Conservation (phyloP, 1,140 invertebrate species). For the Globodera rostochiensis region DNA sequence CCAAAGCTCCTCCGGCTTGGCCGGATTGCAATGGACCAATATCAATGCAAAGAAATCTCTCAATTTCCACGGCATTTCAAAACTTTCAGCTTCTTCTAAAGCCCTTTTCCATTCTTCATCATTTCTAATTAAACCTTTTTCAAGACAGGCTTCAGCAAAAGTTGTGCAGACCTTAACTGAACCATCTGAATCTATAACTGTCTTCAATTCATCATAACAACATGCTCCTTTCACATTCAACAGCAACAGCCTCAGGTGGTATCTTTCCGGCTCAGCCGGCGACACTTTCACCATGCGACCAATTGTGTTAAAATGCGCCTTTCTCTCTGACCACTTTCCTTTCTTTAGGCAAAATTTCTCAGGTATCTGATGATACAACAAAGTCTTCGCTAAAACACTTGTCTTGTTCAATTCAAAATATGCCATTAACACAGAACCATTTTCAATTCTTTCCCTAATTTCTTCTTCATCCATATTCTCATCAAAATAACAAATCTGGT, state of each 20-base stretch:
- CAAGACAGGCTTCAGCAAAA: no score
- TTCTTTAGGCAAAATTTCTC: slow-evolving; percentile 11
- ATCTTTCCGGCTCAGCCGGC: slow-evolving; percentile 11
- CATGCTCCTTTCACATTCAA: background rate
- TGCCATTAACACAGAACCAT: background rate
- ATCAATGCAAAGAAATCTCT: background rate
- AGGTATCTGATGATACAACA: slow-evolving; percentile 21
- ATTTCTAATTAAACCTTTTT: no score
- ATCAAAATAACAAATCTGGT: slow-evolving; percentile 18
- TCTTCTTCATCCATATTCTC: slow-evolving; percentile 14
- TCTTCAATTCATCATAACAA: background rate
- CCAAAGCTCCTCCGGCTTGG: slow-evolving; percentile 3
- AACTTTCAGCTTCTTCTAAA: no score
- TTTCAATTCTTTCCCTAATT: background rate
- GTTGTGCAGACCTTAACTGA: background rate
- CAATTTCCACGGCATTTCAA: no score
- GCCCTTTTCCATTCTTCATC: no score
- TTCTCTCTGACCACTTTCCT: slow-evolving; percentile 14
- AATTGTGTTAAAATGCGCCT: slow-evolving; percentile 14
- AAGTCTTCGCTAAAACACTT: no score
- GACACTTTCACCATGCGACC: slow-evolving; percentile 23
- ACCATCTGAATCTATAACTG: background rate
- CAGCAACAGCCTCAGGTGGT: slow-evolving; percentile 13
- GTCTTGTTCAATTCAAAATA: background rate
- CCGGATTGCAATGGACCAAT: no score